Percentiles rank a stretch among this genome's conserved stretches.
phyloP scores from a whole-genome alignment of 2,113 vertebrate species.

The Clarias batrachus region DNA sequence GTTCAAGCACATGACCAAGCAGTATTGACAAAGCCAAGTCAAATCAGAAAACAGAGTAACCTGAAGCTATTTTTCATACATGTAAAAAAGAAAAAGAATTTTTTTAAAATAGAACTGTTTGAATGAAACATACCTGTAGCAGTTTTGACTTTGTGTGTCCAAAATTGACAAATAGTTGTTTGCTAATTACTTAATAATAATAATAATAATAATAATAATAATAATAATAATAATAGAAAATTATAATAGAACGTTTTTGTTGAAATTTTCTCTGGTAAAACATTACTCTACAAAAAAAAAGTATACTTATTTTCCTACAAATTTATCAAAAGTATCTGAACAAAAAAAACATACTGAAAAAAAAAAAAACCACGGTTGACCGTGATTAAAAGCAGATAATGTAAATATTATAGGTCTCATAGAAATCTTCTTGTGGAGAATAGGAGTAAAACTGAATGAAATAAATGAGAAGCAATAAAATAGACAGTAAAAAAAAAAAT shows the following conservation, averaged over 20 bases:
- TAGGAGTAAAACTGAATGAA: slow-evolving; percentile 63
- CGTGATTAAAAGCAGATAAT: slow-evolving; percentile 48
- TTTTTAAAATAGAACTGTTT: not conserved
- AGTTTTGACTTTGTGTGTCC: slow-evolving; percentile 1
- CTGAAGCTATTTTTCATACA: slow-evolving; percentile 2
- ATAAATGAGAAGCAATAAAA: slow-evolving; percentile 61
- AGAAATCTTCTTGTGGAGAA: slow-evolving; percentile 62
- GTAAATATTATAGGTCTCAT: slow-evolving; percentile 59
- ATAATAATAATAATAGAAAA: too few species aligned
- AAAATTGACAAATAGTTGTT: not conserved
- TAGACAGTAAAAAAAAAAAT: slow-evolving; percentile 62
- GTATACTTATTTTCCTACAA: not conserved
- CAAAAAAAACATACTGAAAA: not conserved
- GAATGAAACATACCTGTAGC: not conserved
- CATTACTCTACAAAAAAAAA: not conserved
- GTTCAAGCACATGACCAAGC: slow-evolving; percentile 35
- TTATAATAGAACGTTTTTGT: too few species aligned
- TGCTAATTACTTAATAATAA: not conserved
- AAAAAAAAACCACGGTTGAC: slow-evolving; percentile 57
- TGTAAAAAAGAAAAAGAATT: not conserved
- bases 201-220: too few species aligned
- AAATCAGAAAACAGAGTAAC: not conserved
- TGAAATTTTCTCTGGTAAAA: not conserved
- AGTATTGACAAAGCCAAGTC: slow-evolving; percentile 38
- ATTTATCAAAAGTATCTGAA: not conserved